A percentile compares a stretch with the other conserved stretches of the same genome.
Conservation (phyloP, 2,797 vertebrate species). For the Malurus splendens region DNA sequence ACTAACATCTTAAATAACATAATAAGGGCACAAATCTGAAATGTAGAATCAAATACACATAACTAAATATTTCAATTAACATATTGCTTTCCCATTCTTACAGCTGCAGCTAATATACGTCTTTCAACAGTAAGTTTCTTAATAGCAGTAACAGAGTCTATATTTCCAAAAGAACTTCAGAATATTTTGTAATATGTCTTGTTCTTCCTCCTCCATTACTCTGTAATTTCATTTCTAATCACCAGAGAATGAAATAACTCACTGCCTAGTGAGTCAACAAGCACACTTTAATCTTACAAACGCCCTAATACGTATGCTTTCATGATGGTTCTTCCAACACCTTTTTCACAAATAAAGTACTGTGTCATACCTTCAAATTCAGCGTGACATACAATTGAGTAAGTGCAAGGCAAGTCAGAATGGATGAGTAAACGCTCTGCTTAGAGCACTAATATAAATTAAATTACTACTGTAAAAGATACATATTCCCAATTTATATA, state of each 20-base stretch:
- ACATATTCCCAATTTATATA: background rate
- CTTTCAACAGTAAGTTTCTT: background rate
- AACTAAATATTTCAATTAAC: background rate
- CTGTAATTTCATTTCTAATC: background rate
- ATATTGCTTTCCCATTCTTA: background rate
- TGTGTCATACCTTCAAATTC: background rate
- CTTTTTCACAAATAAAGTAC: background rate
- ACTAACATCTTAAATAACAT: background rate
- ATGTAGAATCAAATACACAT: background rate
- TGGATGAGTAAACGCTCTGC: background rate
- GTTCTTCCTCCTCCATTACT: background rate
- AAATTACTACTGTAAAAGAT: background rate
- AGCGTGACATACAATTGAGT: background rate
- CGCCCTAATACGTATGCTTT: background rate
- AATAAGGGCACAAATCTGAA: constrained; percentile 2
- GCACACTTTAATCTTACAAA: background rate
- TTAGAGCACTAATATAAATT: background rate
- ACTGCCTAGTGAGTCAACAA: background rate
- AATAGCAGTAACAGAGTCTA: background rate
- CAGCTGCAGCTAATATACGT: background rate
- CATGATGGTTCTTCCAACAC: background rate
- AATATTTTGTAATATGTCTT: background rate
- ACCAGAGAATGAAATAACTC: background rate
- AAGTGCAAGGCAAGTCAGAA: background rate
- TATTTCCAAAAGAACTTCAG: background rate